phyloP scores from a whole-genome alignment of 2,888 invertebrate genomes.

The Yponomeuta plumbellus region DNA sequence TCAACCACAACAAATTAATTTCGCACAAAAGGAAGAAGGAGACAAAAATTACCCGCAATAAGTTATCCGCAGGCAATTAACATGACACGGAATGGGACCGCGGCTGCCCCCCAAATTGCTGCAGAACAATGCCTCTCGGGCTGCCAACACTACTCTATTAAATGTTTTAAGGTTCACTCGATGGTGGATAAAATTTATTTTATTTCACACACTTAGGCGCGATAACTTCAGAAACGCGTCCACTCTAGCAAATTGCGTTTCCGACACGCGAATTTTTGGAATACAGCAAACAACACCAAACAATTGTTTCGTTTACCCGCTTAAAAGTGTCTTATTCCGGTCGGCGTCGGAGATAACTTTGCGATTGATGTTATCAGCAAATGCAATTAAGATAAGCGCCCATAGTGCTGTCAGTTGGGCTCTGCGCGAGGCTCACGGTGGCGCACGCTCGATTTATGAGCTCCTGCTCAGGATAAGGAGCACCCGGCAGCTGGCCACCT shows the following conservation, averaged over 20 bases:
- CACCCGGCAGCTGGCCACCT: neutral
- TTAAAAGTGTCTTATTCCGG: conserved; percentile 22
- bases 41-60: conserved; percentile 17
- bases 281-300: neutral
- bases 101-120: conserved; percentile 46
- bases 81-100: conserved; percentile 53
- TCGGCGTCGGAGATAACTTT: conserved; percentile 57
- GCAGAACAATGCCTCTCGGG: conserved; percentile 38
- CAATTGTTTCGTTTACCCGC: neutral
- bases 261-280: neutral
- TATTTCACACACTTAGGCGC: neutral
- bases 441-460: conserved; percentile 51
- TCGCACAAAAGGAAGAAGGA: conserved; percentile 18
- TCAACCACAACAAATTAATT: neutral
- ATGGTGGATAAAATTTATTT: neutral
- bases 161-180: conserved; percentile 7
- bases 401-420: conserved; percentile 56
- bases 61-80: conserved; percentile 37
- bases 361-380: conserved; percentile 56
- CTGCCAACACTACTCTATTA: conserved; percentile 43
- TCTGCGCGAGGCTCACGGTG: conserved; percentile 49
- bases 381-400: conserved; percentile 71
- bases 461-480: conserved; percentile 33
- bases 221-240: neutral
- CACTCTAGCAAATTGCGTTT: neutral